Base-by-base conservation (phyloP, 2,888 invertebrate genomes). In the Argyresthia albistria region DNA sequence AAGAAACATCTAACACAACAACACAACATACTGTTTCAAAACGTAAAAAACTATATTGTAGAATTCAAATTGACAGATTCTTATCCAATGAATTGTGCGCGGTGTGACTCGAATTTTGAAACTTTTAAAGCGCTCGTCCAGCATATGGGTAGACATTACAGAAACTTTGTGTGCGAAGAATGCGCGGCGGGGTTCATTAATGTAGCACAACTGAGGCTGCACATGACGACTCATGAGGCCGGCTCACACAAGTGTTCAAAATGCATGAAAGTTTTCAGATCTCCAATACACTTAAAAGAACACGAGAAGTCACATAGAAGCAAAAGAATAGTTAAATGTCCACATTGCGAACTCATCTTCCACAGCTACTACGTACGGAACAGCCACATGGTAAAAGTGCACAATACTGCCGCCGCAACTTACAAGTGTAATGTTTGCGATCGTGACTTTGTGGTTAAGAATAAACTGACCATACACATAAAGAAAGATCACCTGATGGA, bases 401-500 rank as follows among this genome's bases (percentile, higher is more conserved):
- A 86, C 47, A 81, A 86, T 11, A 39, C 9, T 3, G 58, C 69
- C 0, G 83, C 81, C 47, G 76, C 80, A 0, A 73, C 75, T 10
- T 86, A 84, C 55, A 84, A 83, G 49, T 86, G 86, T 50, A 83
- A 86, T 51, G 70, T 84, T 0, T 86, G 86, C 53, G 67, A 61
- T 1, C 79, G 78, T 15, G 57, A 68, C 0, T 86, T 75, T 53
- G 66, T 83, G 1, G 35, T 82, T 0, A 84, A 82, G 36, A 76
- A 78, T 1, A 60, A 83, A 7, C 53, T 84, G 0, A 84, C 79
- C 78, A 70, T 67, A 55, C 84, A 84, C 63, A 80, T 83, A 25
- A 83, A 82, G 53, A 79, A 77, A 46, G 70, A 70, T 46, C 89
- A 89, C 61, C 65, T 89, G n/a, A 84, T 82, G 80, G 86, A 86